Evolutionary conservation across 2,888 invertebrate genomes (phyloP).

Genomic region (Hartigia nigra): DNA sequence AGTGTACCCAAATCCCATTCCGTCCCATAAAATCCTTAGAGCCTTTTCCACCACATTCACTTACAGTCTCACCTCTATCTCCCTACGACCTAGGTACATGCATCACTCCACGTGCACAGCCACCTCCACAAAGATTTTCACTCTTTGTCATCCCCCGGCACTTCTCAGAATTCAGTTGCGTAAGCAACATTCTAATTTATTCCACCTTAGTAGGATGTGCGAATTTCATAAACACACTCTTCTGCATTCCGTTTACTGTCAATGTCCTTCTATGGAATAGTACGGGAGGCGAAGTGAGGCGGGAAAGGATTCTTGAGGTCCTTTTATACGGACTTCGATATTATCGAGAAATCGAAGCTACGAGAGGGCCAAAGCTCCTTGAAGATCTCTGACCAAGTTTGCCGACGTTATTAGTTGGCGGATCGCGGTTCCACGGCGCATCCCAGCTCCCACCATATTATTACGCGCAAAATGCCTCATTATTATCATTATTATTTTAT

Average conservation of each 20-base stretch:
- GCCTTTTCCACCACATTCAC: background rate
- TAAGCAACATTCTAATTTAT: background rate
- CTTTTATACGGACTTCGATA: background rate
- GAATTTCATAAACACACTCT: background rate
- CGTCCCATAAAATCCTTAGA: constrained; percentile 51
- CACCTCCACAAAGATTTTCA: background rate
- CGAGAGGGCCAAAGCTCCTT: background rate
- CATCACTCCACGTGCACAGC: background rate
- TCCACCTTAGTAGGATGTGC: background rate
- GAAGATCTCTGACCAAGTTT: background rate
- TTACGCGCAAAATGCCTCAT: constrained; percentile 64
- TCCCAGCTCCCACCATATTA: constrained; percentile 59
- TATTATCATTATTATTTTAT: constrained; percentile 64
- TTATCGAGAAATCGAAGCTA: background rate
- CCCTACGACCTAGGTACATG: background rate
- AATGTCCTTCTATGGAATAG: background rate
- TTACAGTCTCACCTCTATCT: background rate
- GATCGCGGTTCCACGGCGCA: constrained; percentile 50
- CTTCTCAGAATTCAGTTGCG: background rate
- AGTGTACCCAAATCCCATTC: constrained; percentile 61
- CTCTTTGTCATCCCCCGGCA: background rate
- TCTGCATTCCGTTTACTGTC: background rate
- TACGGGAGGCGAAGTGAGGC: background rate
- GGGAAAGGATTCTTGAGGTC: background rate
- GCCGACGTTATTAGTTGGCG: constrained; percentile 46